Conservation (phyloP, 2,797 vertebrate genomes). For the Megaceryle alcyon region DNA sequence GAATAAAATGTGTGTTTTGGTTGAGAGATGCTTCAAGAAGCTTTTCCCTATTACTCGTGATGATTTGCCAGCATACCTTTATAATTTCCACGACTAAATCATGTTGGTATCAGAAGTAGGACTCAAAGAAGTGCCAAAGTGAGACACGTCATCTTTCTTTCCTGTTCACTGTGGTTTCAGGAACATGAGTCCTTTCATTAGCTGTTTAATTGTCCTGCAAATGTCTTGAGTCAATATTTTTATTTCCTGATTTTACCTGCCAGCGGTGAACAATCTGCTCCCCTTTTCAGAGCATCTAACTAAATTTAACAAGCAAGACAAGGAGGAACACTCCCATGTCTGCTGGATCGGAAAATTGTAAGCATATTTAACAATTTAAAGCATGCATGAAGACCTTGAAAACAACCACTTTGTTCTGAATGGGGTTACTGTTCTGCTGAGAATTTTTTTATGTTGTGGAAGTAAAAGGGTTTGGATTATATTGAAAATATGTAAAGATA, state of each 20-base stretch:
- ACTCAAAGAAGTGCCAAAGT: background rate
- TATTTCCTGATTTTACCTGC: constrained; percentile 78
- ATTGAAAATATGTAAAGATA: background rate
- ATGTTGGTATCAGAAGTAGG: background rate
- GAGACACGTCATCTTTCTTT: constrained; percentile 44
- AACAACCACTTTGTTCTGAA: constrained; percentile 42
- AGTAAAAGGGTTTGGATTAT: background rate
- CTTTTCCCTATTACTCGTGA: background rate
- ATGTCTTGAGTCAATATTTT: constrained; percentile 78
- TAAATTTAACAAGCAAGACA: constrained; percentile 73
- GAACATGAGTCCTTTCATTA: constrained; percentile 72
- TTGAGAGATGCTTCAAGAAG: constrained; percentile 22
- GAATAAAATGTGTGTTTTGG: background rate
- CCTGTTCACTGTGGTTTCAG: constrained; percentile 55
- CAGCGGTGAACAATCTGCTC: constrained; percentile 62
- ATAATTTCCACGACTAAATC: constrained; percentile 1
- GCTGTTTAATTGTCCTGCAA: constrained; percentile 75
- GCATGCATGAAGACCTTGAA: constrained; percentile 55
- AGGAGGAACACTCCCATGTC: constrained; percentile 40
- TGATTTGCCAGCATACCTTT: background rate
- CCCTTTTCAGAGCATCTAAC: constrained; percentile 59
- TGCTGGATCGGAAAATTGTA: constrained; percentile 34
- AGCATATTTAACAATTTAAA: constrained; percentile 65
- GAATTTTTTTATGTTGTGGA: background rate
- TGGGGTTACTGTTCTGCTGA: background rate